Evolutionary conservation across 2,797 vertebrate species (phyloP).

Genomic region (Falco rusticolus): DNA sequence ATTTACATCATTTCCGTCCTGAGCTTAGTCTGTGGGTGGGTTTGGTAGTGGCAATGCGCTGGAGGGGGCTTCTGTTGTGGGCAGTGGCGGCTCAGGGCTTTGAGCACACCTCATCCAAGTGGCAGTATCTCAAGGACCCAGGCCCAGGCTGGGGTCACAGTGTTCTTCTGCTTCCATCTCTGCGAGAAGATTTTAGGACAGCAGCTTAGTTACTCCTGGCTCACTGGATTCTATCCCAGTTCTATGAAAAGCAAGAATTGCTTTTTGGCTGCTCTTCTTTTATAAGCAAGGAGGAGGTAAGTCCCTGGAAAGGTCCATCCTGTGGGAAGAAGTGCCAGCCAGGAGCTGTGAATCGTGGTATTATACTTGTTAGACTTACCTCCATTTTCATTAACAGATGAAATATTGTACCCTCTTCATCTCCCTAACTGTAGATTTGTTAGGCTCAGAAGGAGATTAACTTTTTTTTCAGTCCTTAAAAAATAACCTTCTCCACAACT

Average conservation of each 20-base stretch:
- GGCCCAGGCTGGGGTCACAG: neutral
- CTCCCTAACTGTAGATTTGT: neutral
- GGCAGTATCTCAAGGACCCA: neutral
- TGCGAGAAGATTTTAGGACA: neutral
- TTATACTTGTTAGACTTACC: neutral
- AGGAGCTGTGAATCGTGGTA: neutral
- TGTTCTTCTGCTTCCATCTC: neutral
- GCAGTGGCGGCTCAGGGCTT: neutral
- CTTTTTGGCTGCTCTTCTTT: neutral
- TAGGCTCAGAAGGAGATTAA: neutral
- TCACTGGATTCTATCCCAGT: neutral
- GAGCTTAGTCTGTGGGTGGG: neutral
- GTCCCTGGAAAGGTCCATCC: neutral
- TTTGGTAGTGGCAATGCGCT: neutral
- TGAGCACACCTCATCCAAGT: neutral
- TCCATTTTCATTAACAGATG: neutral
- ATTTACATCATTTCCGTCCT: neutral
- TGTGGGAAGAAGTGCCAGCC: neutral
- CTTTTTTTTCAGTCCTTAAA: neutral
- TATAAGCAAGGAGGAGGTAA: neutral
- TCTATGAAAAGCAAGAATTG: neutral
- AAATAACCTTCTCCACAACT: neutral
- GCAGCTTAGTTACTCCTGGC: neutral
- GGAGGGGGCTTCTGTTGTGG: neutral
- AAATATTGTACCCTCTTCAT: neutral